A percentile compares a stretch with the other conserved stretches of the same genome.
phyloP scores from a whole-genome alignment of 2,797 vertebrate species.

The Rhynchonycteris naso region DNA sequence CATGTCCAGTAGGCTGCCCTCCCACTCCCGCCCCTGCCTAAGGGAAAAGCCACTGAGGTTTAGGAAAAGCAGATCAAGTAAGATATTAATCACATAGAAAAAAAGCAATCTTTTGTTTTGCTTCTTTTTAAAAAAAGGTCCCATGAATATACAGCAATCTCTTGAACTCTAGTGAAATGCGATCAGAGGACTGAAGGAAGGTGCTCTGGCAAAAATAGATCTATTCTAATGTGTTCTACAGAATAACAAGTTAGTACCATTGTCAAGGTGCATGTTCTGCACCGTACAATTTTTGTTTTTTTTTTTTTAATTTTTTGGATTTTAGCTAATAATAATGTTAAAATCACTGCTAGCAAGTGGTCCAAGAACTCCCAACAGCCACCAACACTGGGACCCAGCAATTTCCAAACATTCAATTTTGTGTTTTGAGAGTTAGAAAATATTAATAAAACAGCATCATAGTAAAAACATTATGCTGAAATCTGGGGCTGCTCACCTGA shows the following conservation, averaged over 20 bases:
- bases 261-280: slow-evolving; percentile 88
- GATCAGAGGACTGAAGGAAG: slow-evolving; percentile 83
- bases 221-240: slow-evolving; percentile 86
- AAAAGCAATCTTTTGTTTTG: slow-evolving; percentile 86
- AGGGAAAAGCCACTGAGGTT: slow-evolving; percentile 89
- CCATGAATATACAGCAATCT: slow-evolving; percentile 90
- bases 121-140: slow-evolving; percentile 90
- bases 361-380: slow-evolving; percentile 86
- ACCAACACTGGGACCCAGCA: slow-evolving; percentile 82
- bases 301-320: slow-evolving; percentile 77
- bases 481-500: slow-evolving; percentile 79
- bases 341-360: slow-evolving; percentile 84
- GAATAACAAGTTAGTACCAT: slow-evolving; percentile 88
- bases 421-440: slow-evolving; percentile 87
- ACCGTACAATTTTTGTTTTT: slow-evolving; percentile 82
- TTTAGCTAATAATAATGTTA: slow-evolving; percentile 86
- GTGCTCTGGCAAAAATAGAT: slow-evolving; percentile 88
- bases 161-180: slow-evolving; percentile 89
- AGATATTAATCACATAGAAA: slow-evolving; percentile 89
- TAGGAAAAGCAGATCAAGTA: slow-evolving; percentile 89
- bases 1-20: slow-evolving; percentile 93
- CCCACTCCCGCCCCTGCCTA: slow-evolving; percentile 84
- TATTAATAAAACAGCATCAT: slow-evolving; percentile 84
- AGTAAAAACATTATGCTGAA: slow-evolving; percentile 83
- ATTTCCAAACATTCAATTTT: slow-evolving; percentile 81